Evolutionary conservation across 2,888 invertebrate species (phyloP).

Genomic region (Balanococcus diminutus): DNA sequence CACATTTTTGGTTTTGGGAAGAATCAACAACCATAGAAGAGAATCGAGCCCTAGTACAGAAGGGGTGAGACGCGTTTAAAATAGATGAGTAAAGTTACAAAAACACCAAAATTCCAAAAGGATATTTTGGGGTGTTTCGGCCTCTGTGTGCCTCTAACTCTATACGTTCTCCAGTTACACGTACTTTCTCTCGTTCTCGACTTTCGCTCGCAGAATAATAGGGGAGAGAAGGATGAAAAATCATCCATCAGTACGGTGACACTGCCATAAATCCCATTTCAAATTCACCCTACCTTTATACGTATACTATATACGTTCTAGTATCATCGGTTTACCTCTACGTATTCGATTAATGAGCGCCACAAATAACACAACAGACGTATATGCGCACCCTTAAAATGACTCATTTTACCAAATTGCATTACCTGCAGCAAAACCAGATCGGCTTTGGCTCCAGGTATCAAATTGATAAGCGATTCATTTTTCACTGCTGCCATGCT

Average conservation of each 20-base stretch:
- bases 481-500: neutral
- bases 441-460: neutral
- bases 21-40: constrained; percentile 7
- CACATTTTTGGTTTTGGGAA: neutral
- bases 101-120: neutral
- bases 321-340: neutral
- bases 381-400: neutral
- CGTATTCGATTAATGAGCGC: neutral
- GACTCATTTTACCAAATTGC: neutral
- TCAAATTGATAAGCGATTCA: neutral
- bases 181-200: neutral
- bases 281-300: neutral
- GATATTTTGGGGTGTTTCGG: neutral
- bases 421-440: neutral
- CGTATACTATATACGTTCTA: neutral
- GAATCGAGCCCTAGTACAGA: neutral
- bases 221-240: neutral
- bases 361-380: neutral
- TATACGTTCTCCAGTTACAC: neutral
- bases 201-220: neutral
- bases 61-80: neutral
- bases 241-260: neutral
- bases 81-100: constrained; percentile 17
- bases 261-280: neutral
- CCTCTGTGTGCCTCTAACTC: neutral